A percentile compares a stretch with the other conserved stretches of the same genome.
phyloP scores from a whole-genome alignment of 2,113 vertebrate species.

The Xenotilapia leptura region DNA sequence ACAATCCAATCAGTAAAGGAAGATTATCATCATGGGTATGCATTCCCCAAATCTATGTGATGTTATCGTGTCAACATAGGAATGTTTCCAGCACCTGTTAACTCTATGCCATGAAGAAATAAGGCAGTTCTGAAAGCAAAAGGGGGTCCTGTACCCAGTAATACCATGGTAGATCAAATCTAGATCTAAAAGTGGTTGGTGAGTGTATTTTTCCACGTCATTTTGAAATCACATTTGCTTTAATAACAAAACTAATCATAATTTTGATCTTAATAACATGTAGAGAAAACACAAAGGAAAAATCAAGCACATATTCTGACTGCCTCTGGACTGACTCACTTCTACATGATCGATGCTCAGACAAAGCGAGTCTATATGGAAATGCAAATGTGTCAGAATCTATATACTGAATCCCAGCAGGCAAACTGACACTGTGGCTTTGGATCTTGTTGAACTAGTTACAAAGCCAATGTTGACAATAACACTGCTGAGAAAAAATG shows the following conservation, averaged over 20 bases:
- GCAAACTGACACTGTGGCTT: background rate
- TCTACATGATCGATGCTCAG: background rate
- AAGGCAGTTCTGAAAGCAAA: background rate
- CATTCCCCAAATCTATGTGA: background rate
- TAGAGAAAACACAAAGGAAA: background rate
- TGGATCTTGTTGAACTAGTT: conserved; percentile 7
- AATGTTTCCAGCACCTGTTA: background rate
- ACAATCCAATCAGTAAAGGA: background rate
- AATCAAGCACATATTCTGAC: background rate
- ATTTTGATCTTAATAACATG: background rate
- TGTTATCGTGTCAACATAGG: background rate
- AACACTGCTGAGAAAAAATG: background rate
- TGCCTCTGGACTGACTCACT: background rate
- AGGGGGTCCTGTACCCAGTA: background rate
- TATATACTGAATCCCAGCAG: background rate
- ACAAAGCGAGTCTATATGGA: conserved; percentile 4
- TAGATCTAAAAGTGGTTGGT: background rate
- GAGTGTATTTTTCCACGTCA: background rate
- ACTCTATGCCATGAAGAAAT: background rate
- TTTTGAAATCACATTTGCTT: background rate
- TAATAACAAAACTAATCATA: background rate
- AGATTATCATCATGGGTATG: background rate
- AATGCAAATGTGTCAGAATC: background rate
- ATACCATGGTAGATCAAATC: background rate
- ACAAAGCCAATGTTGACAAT: conserved; percentile 33